Evolutionary conservation across 2,888 invertebrate genomes (phyloP).

Genomic region (Biston betularia): DNA sequence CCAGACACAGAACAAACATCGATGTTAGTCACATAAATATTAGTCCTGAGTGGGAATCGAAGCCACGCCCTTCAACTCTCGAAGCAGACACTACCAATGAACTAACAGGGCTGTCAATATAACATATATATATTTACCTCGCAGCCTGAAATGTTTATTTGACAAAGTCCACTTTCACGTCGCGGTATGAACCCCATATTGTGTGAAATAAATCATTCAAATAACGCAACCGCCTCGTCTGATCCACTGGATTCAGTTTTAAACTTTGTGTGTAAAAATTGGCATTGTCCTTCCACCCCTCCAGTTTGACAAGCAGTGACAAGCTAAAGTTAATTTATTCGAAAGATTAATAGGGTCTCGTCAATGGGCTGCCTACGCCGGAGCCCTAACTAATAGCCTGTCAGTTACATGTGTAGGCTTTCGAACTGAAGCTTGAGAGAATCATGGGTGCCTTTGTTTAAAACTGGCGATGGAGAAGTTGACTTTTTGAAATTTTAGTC

Average conservation of each 20-base stretch:
- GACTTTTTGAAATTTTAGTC: too few relatives aligned
- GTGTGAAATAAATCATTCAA: too few relatives aligned
- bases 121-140: too few relatives aligned
- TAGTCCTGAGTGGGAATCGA: too few relatives aligned
- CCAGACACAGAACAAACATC: too few relatives aligned
- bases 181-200: too few relatives aligned
- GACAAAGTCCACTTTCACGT: too few relatives aligned
- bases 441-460: neutral
- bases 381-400: constrained; percentile 28
- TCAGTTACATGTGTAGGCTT: constrained; percentile 25
- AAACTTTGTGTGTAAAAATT: neutral
- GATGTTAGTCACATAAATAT: too few relatives aligned
- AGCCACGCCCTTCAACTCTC: too few relatives aligned
- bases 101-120: too few relatives aligned
- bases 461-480: neutral
- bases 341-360: constrained; percentile 26
- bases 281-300: neutral
- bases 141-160: too few relatives aligned
- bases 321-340: constrained; percentile 31
- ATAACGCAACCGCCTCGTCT: neutral
- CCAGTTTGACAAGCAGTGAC: constrained; percentile 9
- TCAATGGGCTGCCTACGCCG: constrained; percentile 24
- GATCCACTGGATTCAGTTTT: neutral
- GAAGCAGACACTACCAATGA: too few relatives aligned
- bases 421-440: neutral